These are phyloP conservation scores for Blera fallax DNA, from an alignment of 2,888 invertebrate genomes.

Conservation along the genomic window DNA sequence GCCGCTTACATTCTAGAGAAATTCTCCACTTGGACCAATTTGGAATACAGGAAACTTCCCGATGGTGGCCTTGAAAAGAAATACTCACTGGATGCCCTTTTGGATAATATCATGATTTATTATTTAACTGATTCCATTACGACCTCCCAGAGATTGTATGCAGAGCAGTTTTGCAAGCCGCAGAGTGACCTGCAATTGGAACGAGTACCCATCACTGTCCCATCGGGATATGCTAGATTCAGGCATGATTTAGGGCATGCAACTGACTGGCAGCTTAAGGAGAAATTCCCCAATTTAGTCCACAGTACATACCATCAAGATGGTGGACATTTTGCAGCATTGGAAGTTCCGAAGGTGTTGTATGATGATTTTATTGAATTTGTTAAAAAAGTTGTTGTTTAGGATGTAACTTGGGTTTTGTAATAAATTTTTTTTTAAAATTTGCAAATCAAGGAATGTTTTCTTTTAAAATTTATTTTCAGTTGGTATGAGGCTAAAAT, in stretches of 20 bases:
- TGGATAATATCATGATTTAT: conserved; percentile 92
- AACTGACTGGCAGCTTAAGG: conserved; percentile 84
- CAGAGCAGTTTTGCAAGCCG: conserved; percentile 83
- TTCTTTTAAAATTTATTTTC: too few relatives aligned
- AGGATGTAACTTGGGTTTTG: not conserved
- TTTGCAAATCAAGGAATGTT: too few relatives aligned
- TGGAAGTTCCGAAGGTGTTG: conserved; percentile 89
- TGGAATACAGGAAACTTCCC: conserved; percentile 81
- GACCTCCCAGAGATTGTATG: conserved; percentile 87
- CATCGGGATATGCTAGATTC: conserved; percentile 89
- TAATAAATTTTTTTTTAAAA: not conserved
- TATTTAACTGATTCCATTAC: conserved; percentile 88
- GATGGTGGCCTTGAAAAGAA: conserved; percentile 86
- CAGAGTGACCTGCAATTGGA: conserved; percentile 75
- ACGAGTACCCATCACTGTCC: conserved; percentile 86
- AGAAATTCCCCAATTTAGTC: conserved; percentile 86
- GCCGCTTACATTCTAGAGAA: conserved; percentile 96
- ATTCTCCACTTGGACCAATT: conserved; percentile 88
- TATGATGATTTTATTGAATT: conserved; percentile 85
- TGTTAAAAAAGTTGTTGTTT: conserved; percentile 29
- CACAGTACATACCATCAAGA: conserved; percentile 85
- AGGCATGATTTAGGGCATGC: conserved; percentile 86
- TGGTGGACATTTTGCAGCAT: conserved; percentile 94
- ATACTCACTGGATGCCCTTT: conserved; percentile 83
- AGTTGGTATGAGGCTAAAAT: too few relatives aligned